Percentiles rank a stretch among this genome's conserved stretches.
Evolutionary conservation across 2,888 invertebrate species (phyloP).

Genomic region (Lithophane semibrunnea): DNA sequence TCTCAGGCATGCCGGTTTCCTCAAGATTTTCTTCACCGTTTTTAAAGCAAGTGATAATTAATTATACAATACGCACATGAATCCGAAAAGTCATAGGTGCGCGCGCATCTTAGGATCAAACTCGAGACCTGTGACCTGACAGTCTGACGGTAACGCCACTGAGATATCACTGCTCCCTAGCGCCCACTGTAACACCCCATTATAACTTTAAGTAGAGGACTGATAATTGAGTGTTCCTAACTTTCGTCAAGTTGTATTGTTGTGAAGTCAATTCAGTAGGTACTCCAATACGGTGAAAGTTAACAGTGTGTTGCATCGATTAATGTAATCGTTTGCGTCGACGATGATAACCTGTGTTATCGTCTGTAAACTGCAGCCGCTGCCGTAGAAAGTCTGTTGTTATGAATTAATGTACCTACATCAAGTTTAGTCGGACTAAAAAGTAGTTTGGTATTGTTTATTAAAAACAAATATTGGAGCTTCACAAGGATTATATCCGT

Average conservation of each 20-base stretch:
- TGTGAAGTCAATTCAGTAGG: not conserved
- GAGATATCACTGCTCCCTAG: not conserved
- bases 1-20: too few relatives aligned
- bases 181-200: not conserved
- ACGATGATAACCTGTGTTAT: conserved; percentile 45
- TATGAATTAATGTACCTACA: conserved; percentile 7
- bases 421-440: not conserved
- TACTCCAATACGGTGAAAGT: conserved; percentile 34
- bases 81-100: too few relatives aligned
- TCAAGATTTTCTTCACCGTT: too few relatives aligned
- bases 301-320: conserved; percentile 39
- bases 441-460: not conserved
- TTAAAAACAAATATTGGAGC: too few relatives aligned
- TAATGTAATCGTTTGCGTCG: conserved; percentile 40
- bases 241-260: not conserved
- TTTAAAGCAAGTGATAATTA: too few relatives aligned
- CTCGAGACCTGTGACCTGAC: too few relatives aligned
- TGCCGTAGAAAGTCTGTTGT: conserved; percentile 36
- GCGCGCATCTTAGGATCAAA: too few relatives aligned
- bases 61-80: too few relatives aligned
- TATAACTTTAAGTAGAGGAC: not conserved
- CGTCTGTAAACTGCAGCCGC: conserved; percentile 25
- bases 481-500: not conserved
- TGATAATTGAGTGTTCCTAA: not conserved
- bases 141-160: too few relatives aligned